Conservation (phyloP, 2,888 invertebrate genomes). For the Acronicta alni region DNA sequence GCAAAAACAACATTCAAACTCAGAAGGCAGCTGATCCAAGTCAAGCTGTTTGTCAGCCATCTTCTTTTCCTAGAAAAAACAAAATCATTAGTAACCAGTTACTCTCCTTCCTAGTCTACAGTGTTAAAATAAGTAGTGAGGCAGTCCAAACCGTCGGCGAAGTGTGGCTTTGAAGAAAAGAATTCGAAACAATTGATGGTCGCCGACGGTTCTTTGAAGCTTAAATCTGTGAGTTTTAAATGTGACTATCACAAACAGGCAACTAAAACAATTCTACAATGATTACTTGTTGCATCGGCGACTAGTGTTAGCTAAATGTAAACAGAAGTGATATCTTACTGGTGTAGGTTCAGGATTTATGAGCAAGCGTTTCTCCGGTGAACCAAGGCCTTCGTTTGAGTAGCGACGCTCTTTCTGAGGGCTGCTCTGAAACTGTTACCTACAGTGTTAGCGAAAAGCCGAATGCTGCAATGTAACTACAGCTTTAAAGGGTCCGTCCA, state of each 20-base stretch:
- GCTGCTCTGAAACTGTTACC: conserved; percentile 86
- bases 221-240: conserved; percentile 23
- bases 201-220: conserved; percentile 35
- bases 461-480: conserved; percentile 48
- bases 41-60: conserved; percentile 92
- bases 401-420: conserved; percentile 85
- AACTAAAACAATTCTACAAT: conserved; percentile 35
- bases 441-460: conserved; percentile 74
- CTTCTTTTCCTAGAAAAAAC: conserved; percentile 91
- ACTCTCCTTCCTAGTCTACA: conserved; percentile 20
- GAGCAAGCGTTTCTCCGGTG: conserved; percentile 88
- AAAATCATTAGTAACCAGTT: conserved; percentile 76
- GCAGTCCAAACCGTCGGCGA: conserved; percentile 44
- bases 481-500: conserved; percentile 54
- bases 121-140: conserved; percentile 38
- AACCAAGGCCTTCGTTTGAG: conserved; percentile 81
- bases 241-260: conserved; percentile 45
- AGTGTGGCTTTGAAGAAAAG: conserved; percentile 21
- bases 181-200: conserved; percentile 12
- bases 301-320: conserved; percentile 43
- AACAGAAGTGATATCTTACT: conserved; percentile 77
- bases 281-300: conserved; percentile 22
- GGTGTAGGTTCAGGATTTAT: conserved; percentile 87
- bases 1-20: conserved; percentile 99
- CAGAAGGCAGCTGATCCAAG: conserved; percentile 97